Evolutionary conservation across 1,140 invertebrate genomes (phyloP), one percentile per base, ranked within the genome.

Genomic region (Dinothrombium tinctorium): DNA sequence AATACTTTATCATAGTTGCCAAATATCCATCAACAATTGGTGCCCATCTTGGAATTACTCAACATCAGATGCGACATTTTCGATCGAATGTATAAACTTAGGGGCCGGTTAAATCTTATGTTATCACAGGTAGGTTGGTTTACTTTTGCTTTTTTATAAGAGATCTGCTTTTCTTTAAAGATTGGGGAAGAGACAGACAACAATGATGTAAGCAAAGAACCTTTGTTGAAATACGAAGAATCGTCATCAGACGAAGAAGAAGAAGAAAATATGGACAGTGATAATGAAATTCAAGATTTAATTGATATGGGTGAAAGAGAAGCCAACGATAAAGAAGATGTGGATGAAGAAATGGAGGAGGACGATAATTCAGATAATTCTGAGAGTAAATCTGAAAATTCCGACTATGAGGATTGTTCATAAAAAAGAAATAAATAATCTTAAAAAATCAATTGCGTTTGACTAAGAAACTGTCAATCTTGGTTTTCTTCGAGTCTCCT

Each of bases 21-120:
- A 94, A 73, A 57, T 92, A 92, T 4, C 84, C 83, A 4, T 46
- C 33, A 24, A 84, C 86, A 46, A 89, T 86, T 43, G 15, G n/a
- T 19, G 15, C 17, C 36, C 8, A 15, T 43, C 5, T 19, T 20
- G 6, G 14, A 43, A 23, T 22, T 38, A 24, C n/a, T 43, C 2
- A 19, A 29, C 7, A 21, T 29, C 15, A 28, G 35, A 33, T 32
- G 25, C 31, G 23, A 43, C 17, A 20, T 40, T 12, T 43, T 43
- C 15, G 42, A 43, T 14, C 20, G 35, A 22, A 28, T 3, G 9
- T 39, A 38, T 39, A 14, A 31, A 22, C 19, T 43, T 21, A 43
- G 38, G 31, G 42, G 42, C 7, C 21, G 42, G 6, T 26, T 43
- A 4, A 26, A 39, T 33, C 7, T 43, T 8, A 43, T 43, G 35